Base-by-base conservation (phyloP, 2,888 invertebrate genomes). In the Coelinius sp. region DNA sequence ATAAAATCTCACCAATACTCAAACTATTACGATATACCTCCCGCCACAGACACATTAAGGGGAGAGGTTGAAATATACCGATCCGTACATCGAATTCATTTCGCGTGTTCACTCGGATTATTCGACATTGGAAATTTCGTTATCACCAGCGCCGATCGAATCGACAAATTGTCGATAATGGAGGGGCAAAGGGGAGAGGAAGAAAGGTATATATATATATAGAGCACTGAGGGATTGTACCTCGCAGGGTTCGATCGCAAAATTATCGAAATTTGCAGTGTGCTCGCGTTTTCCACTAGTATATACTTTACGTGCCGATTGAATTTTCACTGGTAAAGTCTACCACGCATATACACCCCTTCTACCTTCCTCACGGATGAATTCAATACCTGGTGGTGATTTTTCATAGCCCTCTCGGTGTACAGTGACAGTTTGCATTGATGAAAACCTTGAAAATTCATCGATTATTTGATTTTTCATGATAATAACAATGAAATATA, bases 141-240 rank as follows among this genome's bases (percentile, higher is more conserved):
- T 81, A 81, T 79, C 81, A 76, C 64, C 74, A 70, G 75, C 77
- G 76, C 73, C 78, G 80, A 81, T 81, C 80, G 77, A 79, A 79
- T 77, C 77, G 78, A 77, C 80, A 81, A 81, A 80, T 81, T 79
- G 80, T 76, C 76, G 77, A 68, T 76, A 70, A 75, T 64, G 53
- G 68, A 24, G 63, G 46, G 35, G 68, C 49, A 62, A 53, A 41
- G 56, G 38, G 22, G 53, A 1, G 4, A 8, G 25, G 49, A 10
- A 35, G 38, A 63, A 41, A 22, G 59, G 44, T 17, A 14, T 44
- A 8, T 31, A n/a, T n/a, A n/a, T n/a, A n/a, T n/a, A n/a, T n/a
- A n/a, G n/a, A 44, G 44, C 52, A 10, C 56, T 69, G 67, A 68
- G 64, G 44, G 63, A 59, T 62, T 63, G 71, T 53, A 35, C 52